phyloP scores from a whole-genome alignment of 2,797 vertebrate species.

The Buphagus erythrorhynchus region DNA sequence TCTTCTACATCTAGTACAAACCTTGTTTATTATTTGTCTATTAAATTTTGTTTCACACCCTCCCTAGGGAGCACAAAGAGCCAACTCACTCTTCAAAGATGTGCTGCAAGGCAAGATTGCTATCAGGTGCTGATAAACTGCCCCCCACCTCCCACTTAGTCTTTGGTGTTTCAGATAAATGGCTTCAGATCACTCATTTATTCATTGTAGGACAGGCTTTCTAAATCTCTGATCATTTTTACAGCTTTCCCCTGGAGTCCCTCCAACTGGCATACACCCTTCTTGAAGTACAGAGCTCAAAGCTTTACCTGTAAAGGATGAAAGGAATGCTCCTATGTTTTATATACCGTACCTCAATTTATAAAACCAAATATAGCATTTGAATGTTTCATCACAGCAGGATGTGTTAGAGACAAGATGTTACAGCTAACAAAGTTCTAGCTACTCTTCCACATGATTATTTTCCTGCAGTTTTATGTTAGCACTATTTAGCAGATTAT shows the following conservation, averaged over 20 bases:
- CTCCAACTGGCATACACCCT: background rate
- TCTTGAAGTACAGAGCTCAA: conserved; percentile 35
- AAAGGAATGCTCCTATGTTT: background rate
- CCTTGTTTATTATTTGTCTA: background rate
- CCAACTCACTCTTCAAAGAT: conserved; percentile 9
- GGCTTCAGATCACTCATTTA: background rate
- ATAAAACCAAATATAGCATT: background rate
- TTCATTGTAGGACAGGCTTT: background rate
- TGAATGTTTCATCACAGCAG: background rate
- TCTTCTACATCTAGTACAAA: background rate
- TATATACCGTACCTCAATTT: background rate
- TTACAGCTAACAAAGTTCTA: background rate
- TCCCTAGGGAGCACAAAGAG: background rate
- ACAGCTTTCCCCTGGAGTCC: background rate
- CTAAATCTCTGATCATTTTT: conserved; percentile 12
- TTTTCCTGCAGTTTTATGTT: background rate
- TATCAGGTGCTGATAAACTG: background rate
- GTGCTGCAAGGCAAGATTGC: background rate
- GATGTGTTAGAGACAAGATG: background rate
- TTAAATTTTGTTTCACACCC: background rate
- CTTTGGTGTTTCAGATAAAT: background rate
- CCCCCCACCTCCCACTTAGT: background rate
- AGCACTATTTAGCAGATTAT: background rate
- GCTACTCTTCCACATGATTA: background rate
- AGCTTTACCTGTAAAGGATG: conserved; percentile 18